Evolutionary conservation across 1,140 invertebrate species (phyloP).

Genomic region (Penaeus chinensis): DNA sequence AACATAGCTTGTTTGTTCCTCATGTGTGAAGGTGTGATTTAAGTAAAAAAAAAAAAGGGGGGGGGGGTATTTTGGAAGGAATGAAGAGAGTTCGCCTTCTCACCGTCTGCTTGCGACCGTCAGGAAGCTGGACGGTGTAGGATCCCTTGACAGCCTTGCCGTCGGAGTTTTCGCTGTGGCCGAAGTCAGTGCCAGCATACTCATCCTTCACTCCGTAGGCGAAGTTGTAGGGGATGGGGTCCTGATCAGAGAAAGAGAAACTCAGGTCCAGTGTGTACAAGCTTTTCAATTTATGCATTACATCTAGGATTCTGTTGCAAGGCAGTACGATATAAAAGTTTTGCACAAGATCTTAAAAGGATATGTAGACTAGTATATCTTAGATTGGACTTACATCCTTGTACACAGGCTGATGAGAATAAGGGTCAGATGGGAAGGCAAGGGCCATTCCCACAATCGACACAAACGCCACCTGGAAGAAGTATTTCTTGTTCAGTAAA

Average conservation of each 20-base stretch:
- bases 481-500: too few species aligned
- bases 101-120: conserved; percentile 65
- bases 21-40: background rate
- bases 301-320: too few species aligned
- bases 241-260: background rate
- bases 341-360: background rate
- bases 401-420: background rate
- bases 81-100: background rate
- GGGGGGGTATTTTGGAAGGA: background rate
- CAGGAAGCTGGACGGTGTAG: conserved; percentile 64
- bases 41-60: background rate
- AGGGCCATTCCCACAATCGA: too few species aligned
- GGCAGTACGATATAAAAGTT: background rate
- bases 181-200: conserved; percentile 63
- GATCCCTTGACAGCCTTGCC: conserved; percentile 63
- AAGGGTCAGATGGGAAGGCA: background rate
- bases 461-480: too few species aligned
- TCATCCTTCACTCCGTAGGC: conserved; percentile 64
- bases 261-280: too few species aligned
- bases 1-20: too few species aligned
- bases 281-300: too few species aligned
- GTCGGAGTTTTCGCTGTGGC: conserved; percentile 63
- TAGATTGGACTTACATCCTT: background rate
- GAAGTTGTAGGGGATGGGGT: conserved; percentile 63
- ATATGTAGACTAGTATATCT: background rate